A percentile compares a stretch with the other conserved stretches of the same genome.
Conservation (phyloP, 2,113 vertebrate species). For the Notothenia coriiceps region DNA sequence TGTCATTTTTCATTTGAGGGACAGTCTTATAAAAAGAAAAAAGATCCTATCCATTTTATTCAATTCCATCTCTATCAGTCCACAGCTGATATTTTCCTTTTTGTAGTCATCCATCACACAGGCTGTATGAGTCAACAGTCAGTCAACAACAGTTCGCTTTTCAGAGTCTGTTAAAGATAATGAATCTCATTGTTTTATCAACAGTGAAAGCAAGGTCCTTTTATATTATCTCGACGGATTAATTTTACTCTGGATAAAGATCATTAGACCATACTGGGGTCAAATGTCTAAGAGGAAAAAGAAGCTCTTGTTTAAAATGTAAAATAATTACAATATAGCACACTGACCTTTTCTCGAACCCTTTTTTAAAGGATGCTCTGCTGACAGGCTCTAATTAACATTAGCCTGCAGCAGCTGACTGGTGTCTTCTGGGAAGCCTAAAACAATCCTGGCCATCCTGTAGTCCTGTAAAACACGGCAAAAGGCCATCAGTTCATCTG, state of each 20-base stretch:
- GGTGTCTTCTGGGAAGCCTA: conserved; percentile 72
- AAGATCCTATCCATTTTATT: conserved; percentile 11
- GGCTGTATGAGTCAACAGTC: conserved; percentile 33
- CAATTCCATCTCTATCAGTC: background rate
- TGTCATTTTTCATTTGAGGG: conserved; percentile 14
- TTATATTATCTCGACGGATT: conserved; percentile 15
- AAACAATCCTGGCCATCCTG: conserved; percentile 68
- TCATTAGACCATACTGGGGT: conserved; percentile 54
- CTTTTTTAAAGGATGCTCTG: conserved; percentile 73
- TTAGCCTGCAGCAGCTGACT: conserved; percentile 77
- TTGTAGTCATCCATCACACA: conserved; percentile 32
- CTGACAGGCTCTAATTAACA: conserved; percentile 84
- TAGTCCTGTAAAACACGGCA: conserved; percentile 77
- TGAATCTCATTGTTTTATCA: conserved; percentile 28
- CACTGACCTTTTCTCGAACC: conserved; percentile 78
- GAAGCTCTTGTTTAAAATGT: conserved; percentile 60
- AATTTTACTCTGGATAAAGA: background rate
- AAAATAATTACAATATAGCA: conserved; percentile 80
- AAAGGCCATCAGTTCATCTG: conserved; percentile 80
- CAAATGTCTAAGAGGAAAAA: conserved; percentile 44
- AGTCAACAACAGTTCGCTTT: conserved; percentile 21
- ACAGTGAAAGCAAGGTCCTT: background rate
- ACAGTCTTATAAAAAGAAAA: background rate
- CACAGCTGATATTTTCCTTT: conserved; percentile 14
- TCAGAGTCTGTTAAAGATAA: conserved; percentile 24